phyloP scores from a whole-genome alignment of 2,888 invertebrate genomes.

The Erebia aethiops region DNA sequence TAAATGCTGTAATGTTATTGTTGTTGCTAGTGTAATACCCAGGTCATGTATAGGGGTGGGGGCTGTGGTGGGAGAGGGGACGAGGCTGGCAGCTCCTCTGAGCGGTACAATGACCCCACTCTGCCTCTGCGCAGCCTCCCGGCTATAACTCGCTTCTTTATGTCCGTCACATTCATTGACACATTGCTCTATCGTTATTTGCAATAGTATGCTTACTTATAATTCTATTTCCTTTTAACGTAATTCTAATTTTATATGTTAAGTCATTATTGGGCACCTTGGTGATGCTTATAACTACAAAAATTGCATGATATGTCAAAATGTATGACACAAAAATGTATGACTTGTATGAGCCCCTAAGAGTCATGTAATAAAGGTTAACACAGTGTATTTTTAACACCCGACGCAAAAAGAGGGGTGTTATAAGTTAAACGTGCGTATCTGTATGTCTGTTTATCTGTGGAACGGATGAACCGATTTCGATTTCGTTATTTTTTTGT shows the following conservation, averaged over 20 bases:
- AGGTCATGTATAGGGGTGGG: constrained; percentile 36
- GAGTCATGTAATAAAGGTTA: too few relatives aligned
- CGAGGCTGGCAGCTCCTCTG: constrained; percentile 62
- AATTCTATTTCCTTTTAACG: neutral
- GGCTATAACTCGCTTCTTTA: constrained; percentile 57
- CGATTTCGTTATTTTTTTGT: too few relatives aligned
- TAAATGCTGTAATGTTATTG: constrained; percentile 27
- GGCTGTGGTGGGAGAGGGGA: constrained; percentile 50
- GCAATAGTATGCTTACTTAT: neutral
- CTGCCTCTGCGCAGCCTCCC: constrained; percentile 63
- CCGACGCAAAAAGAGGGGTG: too few relatives aligned
- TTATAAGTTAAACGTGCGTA: too few relatives aligned
- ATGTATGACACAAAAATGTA: too few relatives aligned
- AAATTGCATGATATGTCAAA: too few relatives aligned
- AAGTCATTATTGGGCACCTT: too few relatives aligned
- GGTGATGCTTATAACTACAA: too few relatives aligned
- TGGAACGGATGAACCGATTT: too few relatives aligned
- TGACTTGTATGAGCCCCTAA: too few relatives aligned
- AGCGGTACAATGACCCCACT: constrained; percentile 72
- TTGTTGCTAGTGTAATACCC: constrained; percentile 33
- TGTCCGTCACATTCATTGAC: constrained; percentile 60
- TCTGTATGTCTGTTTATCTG: too few relatives aligned
- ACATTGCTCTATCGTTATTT: constrained; percentile 24
- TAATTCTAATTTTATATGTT: neutral
- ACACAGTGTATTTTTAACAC: too few relatives aligned